Evolutionary conservation across 2,888 invertebrate species (phyloP), one percentile per base, ranked within the genome.

Genomic region (Troglohyphantes excavatus): DNA sequence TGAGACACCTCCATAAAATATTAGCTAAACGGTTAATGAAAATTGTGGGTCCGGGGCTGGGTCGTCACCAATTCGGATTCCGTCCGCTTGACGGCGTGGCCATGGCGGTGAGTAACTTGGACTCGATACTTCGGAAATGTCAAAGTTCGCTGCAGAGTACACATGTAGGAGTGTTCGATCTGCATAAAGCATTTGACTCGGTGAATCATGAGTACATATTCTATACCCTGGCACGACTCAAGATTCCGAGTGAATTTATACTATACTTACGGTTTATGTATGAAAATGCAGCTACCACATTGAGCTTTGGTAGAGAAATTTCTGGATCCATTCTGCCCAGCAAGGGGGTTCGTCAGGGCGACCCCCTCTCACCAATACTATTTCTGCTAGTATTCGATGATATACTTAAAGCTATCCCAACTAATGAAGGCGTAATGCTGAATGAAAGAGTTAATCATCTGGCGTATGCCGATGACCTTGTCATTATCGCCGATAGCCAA

Each of bases 321-420:
- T 1, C 23, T 23, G 79, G 3, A 0, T 17, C 65, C 5, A 13
- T 63, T n/a, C 2, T 23, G 7, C 79, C 79, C 9, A n/a, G n/a
- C 2, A 17, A 33, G 65, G 79, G 79, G 0, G 79, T 79, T 1
- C 39, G 79, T 9, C 79, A 79, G 21, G 79, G 79, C 7, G 67
- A 79, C 13, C 79, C 79, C 9, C 43, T 79, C 2, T 67, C 67
- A 0, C 79, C 67, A 0, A n/a, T 67, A 0, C 46, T 79, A 23
- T 79, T 79, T 9, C 26, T 67, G 7, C 1, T 29, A 0, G 79
- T 79, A 0, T 19, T 79, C 13, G 79, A 79, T 17, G 0, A 23
- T 9, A 43, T 67, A 0, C 19, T 79, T 0, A 2, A 13, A 0
- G 7, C 27, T 2, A 23, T 67, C 5, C 76, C 76, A 2, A 2